Conservation (phyloP, 2,797 vertebrate genomes). For the Cynodonichthys magdalenae region DNA sequence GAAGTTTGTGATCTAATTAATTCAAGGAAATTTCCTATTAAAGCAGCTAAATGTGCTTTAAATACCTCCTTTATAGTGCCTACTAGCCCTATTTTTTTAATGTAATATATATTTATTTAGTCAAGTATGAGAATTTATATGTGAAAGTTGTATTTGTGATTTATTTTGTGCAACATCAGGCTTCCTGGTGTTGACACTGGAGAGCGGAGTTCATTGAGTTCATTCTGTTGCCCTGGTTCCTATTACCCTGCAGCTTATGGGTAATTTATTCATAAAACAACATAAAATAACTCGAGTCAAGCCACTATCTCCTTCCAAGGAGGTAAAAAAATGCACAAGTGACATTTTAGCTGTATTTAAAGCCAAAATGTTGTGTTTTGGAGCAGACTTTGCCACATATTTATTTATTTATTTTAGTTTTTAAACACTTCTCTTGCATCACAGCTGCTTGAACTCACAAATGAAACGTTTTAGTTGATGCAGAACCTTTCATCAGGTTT, state of each 20-base stretch:
- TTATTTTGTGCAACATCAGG: slow-evolving; percentile 15
- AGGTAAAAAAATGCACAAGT: slow-evolving; percentile 3
- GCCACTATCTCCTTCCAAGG: not conserved
- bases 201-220: slow-evolving; percentile 9
- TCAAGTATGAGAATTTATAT: not conserved
- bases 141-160: not conserved
- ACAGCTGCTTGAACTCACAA: too few species aligned
- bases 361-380: too few species aligned
- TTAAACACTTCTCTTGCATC: too few species aligned
- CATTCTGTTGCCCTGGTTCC: not conserved
- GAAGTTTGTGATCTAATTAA: slow-evolving; percentile 64
- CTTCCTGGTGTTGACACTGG: not conserved
- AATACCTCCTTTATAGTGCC: slow-evolving; percentile 18
- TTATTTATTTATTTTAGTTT: not conserved
- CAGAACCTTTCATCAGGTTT: too few species aligned
- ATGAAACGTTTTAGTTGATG: too few species aligned
- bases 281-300: not conserved
- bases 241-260: not conserved
- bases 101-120: slow-evolving; percentile 5
- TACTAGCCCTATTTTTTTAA: slow-evolving; percentile 10
- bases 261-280: slow-evolving; percentile 14
- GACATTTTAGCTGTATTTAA: not conserved
- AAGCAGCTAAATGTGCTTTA: slow-evolving; percentile 40
- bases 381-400: not conserved
- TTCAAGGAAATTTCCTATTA: slow-evolving; percentile 54